These are phyloP conservation scores for Decapterus maruadsi DNA, from an alignment of 2,797 vertebrate genomes.

Conservation along the genomic window DNA sequence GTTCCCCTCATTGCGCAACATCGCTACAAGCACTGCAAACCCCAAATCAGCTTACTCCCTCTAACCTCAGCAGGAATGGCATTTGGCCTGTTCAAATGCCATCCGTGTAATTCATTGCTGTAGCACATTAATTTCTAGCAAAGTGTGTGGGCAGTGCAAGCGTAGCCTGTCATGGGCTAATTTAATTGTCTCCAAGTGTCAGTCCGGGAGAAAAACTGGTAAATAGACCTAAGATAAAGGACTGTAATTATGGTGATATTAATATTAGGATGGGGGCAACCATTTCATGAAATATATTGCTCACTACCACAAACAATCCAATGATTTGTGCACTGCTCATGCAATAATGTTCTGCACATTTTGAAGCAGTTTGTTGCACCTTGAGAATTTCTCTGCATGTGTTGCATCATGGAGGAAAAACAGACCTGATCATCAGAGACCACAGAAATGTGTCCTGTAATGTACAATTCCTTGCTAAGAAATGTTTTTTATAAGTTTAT, in stretches of 20 bases:
- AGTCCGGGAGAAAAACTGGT: constrained; percentile 3
- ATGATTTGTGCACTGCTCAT: neutral
- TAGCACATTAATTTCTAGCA: constrained; percentile 61
- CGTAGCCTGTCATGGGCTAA: constrained; percentile 38
- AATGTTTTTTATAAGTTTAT: too few species aligned
- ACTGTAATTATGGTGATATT: neutral
- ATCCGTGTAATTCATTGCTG: constrained; percentile 65
- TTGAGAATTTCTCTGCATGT: neutral
- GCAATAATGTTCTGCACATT: neutral
- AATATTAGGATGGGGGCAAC: neutral
- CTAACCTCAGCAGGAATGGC: constrained; percentile 66
- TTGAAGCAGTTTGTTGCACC: neutral
- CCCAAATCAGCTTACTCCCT: constrained; percentile 75
- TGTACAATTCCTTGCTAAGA: too few species aligned
- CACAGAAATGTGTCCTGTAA: too few species aligned
- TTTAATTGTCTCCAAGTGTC: constrained; percentile 42
- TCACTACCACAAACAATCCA: neutral
- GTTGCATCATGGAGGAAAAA: neutral
- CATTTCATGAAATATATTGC: constrained; percentile 3
- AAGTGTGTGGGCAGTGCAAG: constrained; percentile 49
- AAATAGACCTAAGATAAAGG: neutral
- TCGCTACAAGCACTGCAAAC: constrained; percentile 52
- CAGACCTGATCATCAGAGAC: neutral
- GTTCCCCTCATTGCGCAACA: constrained; percentile 73
- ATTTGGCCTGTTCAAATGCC: constrained; percentile 77